Percentiles rank a stretch among this genome's conserved stretches.
Evolutionary conservation across 2,797 vertebrate species (phyloP).

Genomic region (Poeciliopsis presidionis): DNA sequence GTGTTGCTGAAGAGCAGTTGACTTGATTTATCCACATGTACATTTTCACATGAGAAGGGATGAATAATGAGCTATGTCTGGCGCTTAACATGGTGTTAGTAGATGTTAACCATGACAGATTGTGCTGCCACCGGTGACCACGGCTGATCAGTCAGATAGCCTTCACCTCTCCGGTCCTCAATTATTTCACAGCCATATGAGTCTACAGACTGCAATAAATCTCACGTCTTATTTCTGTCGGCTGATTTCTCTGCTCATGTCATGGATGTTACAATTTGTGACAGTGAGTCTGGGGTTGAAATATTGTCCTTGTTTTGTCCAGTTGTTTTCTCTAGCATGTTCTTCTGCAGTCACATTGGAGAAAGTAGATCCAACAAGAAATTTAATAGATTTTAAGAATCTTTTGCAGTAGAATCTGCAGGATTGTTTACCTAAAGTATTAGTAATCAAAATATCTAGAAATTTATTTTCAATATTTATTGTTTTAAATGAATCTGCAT

Average conservation of each 20-base stretch:
- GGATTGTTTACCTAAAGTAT: not conserved
- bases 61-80: conserved; percentile 61
- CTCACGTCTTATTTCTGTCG: conserved; percentile 54
- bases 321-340: not conserved
- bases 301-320: not conserved
- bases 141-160: conserved; percentile 65
- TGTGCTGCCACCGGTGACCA: conserved; percentile 63
- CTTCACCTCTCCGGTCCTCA: conserved; percentile 48
- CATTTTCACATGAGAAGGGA: conserved; percentile 26
- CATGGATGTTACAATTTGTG: conserved; percentile 34
- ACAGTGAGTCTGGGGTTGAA: conserved; percentile 27
- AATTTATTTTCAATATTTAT: not conserved
- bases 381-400: not conserved
- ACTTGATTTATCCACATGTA: conserved; percentile 32
- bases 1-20: not conserved
- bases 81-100: conserved; percentile 63
- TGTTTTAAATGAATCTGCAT: not conserved
- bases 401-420: not conserved
- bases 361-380: conserved; percentile 1
- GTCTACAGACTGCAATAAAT: conserved; percentile 57
- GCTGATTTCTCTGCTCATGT: conserved; percentile 57
- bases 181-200: conserved; percentile 61
- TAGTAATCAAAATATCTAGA: not conserved
- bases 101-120: conserved; percentile 74
- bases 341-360: too few relatives aligned